Evolutionary conservation across 2,888 invertebrate genomes (phyloP).

Genomic region (Shargacucullia verbasci): DNA sequence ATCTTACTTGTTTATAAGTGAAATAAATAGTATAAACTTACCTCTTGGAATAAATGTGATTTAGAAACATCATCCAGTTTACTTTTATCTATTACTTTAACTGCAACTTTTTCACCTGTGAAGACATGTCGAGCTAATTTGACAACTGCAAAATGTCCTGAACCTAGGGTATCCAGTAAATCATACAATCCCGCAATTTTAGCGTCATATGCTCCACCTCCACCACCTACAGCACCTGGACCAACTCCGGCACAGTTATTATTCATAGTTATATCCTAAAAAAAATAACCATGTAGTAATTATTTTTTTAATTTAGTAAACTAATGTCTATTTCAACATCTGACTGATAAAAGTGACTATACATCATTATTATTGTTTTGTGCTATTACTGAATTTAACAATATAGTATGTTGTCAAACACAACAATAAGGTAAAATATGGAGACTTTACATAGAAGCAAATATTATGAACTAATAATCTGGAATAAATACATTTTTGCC

Average conservation of each 20-base stretch:
- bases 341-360: too few relatives aligned
- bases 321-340: too few relatives aligned
- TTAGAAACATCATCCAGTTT: slow-evolving; percentile 98
- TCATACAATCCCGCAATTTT: slow-evolving; percentile 99
- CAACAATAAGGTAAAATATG: too few relatives aligned
- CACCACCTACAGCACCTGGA: slow-evolving; percentile 70
- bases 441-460: too few relatives aligned
- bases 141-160: slow-evolving; percentile 99
- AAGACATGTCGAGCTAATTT: slow-evolving; percentile 99
- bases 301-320: too few relatives aligned
- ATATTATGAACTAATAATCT: too few relatives aligned
- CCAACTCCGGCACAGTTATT: slow-evolving; percentile 80
- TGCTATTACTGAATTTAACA: too few relatives aligned
- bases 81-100: slow-evolving; percentile 99
- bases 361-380: too few relatives aligned
- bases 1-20: too few relatives aligned
- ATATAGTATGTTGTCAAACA: too few relatives aligned
- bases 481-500: too few relatives aligned
- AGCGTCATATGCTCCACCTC: slow-evolving; percentile 91
- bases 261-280: slow-evolving; percentile 68
- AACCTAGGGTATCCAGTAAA: slow-evolving; percentile 98
- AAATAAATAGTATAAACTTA: slow-evolving; percentile 72
- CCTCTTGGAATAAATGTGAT: slow-evolving; percentile 98
- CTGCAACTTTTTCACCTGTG: slow-evolving; percentile 99
- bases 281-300: slow-evolving; percentile 2